Conservation (phyloP, 2,797 vertebrate species). For the Protosalanx chinensis region DNA sequence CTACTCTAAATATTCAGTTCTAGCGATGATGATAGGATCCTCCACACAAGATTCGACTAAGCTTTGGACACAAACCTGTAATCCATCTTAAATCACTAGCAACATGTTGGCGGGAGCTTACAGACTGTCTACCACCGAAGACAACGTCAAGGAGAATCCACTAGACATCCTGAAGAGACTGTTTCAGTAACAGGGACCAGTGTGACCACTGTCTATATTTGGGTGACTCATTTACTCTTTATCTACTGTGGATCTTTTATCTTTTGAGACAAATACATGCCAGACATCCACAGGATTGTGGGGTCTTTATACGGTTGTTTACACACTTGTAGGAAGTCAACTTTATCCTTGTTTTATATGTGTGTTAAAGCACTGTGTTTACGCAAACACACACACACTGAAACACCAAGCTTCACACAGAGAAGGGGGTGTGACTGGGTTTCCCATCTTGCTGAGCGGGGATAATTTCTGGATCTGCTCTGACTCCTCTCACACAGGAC, state of each 20-base stretch:
- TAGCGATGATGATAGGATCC: neutral
- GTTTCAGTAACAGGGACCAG: conserved; percentile 50
- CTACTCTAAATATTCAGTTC: neutral
- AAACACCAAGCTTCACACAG: conserved; percentile 26
- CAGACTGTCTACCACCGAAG: conserved; percentile 53
- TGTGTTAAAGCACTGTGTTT: conserved; percentile 37
- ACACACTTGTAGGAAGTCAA: neutral
- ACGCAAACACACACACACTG: conserved; percentile 14
- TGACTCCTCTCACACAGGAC: conserved; percentile 38
- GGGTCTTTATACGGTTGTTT: neutral
- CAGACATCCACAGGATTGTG: too few relatives aligned
- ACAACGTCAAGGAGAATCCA: conserved; percentile 56
- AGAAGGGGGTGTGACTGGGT: conserved; percentile 22
- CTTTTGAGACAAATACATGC: too few relatives aligned
- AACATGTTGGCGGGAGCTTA: conserved; percentile 66
- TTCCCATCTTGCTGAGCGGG: conserved; percentile 41
- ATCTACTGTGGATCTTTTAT: too few relatives aligned
- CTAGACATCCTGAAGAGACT: conserved; percentile 34
- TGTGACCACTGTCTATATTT: conserved; percentile 11
- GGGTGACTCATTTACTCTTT: too few relatives aligned
- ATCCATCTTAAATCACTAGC: conserved; percentile 75
- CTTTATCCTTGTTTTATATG: conserved; percentile 14
- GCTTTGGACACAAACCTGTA: conserved; percentile 69
- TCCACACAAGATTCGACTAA: conserved; percentile 67
- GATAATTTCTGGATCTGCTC: conserved; percentile 62